Conservation (phyloP, 2,888 invertebrate species). For the Gymnosoma rotundatum region DNA sequence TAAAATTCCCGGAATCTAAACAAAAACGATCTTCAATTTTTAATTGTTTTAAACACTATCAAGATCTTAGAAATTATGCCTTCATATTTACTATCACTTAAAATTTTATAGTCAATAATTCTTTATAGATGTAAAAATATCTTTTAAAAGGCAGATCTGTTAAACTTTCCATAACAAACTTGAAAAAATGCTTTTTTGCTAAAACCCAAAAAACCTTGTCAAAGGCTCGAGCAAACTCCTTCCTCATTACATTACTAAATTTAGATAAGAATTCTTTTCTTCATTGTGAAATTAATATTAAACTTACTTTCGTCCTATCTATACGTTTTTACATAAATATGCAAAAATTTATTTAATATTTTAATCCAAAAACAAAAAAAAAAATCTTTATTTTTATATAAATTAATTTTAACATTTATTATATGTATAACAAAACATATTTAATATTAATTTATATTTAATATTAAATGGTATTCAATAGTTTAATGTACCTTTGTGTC, state of each 20-base stretch:
- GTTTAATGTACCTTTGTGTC: constrained; percentile 51
- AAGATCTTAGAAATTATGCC: too few relatives aligned
- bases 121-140: too few relatives aligned
- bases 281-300: constrained; percentile 52
- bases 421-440: background rate
- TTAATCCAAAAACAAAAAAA: too few relatives aligned
- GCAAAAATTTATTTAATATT: constrained; percentile 13
- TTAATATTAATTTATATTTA: background rate
- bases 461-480: background rate
- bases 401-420: constrained; percentile 25
- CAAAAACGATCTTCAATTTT: too few relatives aligned
- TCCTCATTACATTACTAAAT: constrained; percentile 11
- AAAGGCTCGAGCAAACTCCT: background rate
- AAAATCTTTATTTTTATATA: background rate
- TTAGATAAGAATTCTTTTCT: background rate
- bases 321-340: constrained; percentile 17
- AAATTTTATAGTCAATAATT: too few relatives aligned
- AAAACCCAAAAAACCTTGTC: background rate
- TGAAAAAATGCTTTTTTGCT: background rate
- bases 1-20: too few relatives aligned
- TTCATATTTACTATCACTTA: too few relatives aligned
- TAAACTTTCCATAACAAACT: too few relatives aligned
- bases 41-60: too few relatives aligned
- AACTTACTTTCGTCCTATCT: constrained; percentile 49
- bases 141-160: too few relatives aligned